Evolutionary conservation across 2,888 invertebrate genomes (phyloP).

Genomic region (Campoplex capitator): DNA sequence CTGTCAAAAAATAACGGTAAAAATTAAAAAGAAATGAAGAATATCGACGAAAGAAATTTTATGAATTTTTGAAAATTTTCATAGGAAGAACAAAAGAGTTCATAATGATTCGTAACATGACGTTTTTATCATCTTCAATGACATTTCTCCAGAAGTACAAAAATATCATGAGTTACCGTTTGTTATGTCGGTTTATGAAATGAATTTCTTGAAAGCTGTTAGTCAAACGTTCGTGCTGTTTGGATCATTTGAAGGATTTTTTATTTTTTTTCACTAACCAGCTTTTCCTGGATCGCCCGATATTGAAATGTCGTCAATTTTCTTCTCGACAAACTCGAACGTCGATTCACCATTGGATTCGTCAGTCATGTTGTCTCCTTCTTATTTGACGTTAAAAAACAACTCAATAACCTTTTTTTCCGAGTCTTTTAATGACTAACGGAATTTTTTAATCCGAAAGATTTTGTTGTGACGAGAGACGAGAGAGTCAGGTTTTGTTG

Average conservation of each 20-base stretch:
- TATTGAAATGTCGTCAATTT: conserved; percentile 77
- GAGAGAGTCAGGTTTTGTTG: conserved; percentile 18
- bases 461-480: conserved; percentile 30
- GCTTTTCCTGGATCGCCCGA: conserved; percentile 77
- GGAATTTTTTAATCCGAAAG: conserved; percentile 10
- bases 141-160: neutral
- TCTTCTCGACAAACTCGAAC: conserved; percentile 83
- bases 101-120: neutral
- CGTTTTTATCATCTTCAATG: neutral
- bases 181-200: neutral
- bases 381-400: conserved; percentile 1
- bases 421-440: neutral
- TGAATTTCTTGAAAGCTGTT: neutral
- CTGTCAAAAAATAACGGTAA: conserved; percentile 74
- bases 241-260: neutral
- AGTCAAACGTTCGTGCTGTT: neutral
- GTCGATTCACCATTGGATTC: conserved; percentile 83
- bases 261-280: conserved; percentile 74
- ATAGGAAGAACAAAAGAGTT: neutral
- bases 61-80: neutral
- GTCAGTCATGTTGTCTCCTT: conserved; percentile 79
- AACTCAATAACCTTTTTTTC: neutral
- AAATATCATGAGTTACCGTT: neutral
- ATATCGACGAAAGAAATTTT: too few species aligned
- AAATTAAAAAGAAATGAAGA: neutral